Base-by-base conservation (phyloP, 2,113 vertebrate genomes). In the Cephalopholis sonnerati region DNA sequence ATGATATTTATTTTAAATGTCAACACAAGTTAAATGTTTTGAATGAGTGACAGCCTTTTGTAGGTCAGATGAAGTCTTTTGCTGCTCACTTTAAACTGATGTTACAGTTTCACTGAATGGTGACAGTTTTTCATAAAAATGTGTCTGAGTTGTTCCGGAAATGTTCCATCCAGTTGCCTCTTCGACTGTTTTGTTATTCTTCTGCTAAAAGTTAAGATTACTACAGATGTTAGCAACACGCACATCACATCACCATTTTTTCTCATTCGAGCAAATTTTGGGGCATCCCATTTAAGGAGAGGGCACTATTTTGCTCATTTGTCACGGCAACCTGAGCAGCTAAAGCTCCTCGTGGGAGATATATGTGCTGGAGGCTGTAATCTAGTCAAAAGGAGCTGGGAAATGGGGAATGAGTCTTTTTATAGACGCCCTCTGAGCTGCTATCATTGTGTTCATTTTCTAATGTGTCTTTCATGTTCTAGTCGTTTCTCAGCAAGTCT, bases 341-440 rank as follows among this genome's bases (percentile, higher is more conserved):
- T 74, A n/a, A 71, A 83, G 53, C 61, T 82, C 39, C 86, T 72
- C 59, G 32, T n/a, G 65, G 80, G 85, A 68, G 4, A 65, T 57
- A 82, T 64, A 74, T 78, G 90, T 86, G 85, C 90, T 91, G 73
- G 82, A 90, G 89, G 85, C 88, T 75, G 79, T 68, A 27, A 86
- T 87, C 63, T 62, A 10, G 27, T 79, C 66, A 75, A 58, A 44
- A 83, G 61, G 63, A 55, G 67, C 46, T 50, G 63, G 61, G 73
- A 83, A 82, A 85, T 65, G 22, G 61, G 55, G 70, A 89, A 78
- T 76, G 3, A 44, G 24, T 83, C 75, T 84, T 87, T 83, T 85
- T 86, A 86, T 82, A 77, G 68, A 46, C 13, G 41, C 27, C 53
- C 75, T 83, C 74, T 74, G 41, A 55, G 36, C 59, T 64, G 55